Evolutionary conservation across 1,140 invertebrate species (phyloP).

Genomic region (Probaryconus sp.): DNA sequence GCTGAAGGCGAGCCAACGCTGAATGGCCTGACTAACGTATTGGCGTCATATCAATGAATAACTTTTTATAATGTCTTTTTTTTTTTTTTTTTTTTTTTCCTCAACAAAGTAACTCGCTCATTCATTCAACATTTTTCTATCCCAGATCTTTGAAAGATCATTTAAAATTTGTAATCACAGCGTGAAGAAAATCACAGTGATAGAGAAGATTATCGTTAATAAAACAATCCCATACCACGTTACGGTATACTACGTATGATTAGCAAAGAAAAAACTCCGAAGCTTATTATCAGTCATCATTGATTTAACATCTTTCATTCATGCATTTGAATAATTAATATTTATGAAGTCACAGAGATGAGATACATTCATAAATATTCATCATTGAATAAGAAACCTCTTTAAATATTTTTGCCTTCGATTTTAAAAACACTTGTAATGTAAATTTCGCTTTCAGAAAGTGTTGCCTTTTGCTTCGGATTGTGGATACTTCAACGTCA

Average conservation of each 20-base stretch:
- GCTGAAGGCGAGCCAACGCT: slow-evolving; percentile 50
- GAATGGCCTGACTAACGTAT: slow-evolving; percentile 40
- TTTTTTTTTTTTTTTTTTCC: slow-evolving; percentile 34
- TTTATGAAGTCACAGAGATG: slow-evolving; percentile 56
- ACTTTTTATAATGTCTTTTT: slow-evolving; percentile 49
- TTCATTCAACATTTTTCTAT: too few relatives aligned
- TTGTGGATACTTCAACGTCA: too few relatives aligned
- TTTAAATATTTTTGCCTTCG: slow-evolving; percentile 31
- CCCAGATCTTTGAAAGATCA: too few relatives aligned
- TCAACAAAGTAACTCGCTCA: slow-evolving; percentile 12
- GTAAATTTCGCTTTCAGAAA: slow-evolving; percentile 39
- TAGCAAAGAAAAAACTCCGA: slow-evolving; percentile 25
- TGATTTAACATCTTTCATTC: slow-evolving; percentile 61
- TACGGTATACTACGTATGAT: slow-evolving; percentile 26
- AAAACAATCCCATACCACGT: slow-evolving; percentile 27
- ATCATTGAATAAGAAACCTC: slow-evolving; percentile 38
- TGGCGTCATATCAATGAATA: slow-evolving; percentile 54
- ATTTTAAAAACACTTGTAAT: slow-evolving; percentile 46
- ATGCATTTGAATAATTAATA: slow-evolving; percentile 55
- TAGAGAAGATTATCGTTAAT: slow-evolving; percentile 10
- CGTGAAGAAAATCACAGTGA: too few relatives aligned
- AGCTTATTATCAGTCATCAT: slow-evolving; percentile 57
- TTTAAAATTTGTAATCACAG: too few relatives aligned
- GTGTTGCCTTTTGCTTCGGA: neutral
- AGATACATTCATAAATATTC: slow-evolving; percentile 60